These are phyloP conservation scores for Tachina fera DNA, from an alignment of 2,888 invertebrate species.

Conservation along the genomic window DNA sequence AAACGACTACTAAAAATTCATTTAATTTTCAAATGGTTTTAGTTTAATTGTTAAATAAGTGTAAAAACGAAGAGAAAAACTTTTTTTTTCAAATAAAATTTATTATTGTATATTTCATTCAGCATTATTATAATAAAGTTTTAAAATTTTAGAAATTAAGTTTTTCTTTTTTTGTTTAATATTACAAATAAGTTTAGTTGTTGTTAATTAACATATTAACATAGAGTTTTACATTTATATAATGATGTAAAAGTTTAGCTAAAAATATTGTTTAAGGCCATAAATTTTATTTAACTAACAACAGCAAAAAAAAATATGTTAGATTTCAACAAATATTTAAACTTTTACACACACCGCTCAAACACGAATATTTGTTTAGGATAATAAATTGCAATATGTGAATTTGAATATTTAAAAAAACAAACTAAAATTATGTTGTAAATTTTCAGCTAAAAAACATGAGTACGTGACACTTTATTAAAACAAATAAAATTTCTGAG, in stretches of 20 bases:
- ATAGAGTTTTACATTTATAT: conserved; percentile 64
- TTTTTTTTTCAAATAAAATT: conserved; percentile 46
- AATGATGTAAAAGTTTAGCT: conserved; percentile 47
- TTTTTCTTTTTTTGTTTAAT: conserved; percentile 27
- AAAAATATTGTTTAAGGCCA: conserved; percentile 42
- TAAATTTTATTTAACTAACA: conserved; percentile 58
- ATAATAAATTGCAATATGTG: conserved; percentile 13
- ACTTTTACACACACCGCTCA: not conserved
- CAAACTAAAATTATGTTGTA: conserved; percentile 3
- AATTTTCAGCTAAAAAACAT: not conserved
- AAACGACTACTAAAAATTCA: conserved; percentile 33
- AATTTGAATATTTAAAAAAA: no score
- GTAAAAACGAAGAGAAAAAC: conserved; percentile 10
- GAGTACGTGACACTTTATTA: conserved; percentile 10
- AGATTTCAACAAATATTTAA: conserved; percentile 53
- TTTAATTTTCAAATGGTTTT: conserved; percentile 46
- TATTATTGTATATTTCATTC: conserved; percentile 30
- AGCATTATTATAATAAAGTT: conserved; percentile 60
- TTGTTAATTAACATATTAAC: conserved; percentile 71
- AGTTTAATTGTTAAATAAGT: conserved; percentile 59
- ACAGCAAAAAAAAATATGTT: conserved; percentile 57
- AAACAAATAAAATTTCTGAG: not conserved
- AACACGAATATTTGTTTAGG: conserved; percentile 3
- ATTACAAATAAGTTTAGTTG: conserved; percentile 34
- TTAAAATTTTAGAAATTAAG: conserved; percentile 40